Base-by-base conservation (phyloP, 2,888 invertebrate species). In the Plebejus argus region DNA sequence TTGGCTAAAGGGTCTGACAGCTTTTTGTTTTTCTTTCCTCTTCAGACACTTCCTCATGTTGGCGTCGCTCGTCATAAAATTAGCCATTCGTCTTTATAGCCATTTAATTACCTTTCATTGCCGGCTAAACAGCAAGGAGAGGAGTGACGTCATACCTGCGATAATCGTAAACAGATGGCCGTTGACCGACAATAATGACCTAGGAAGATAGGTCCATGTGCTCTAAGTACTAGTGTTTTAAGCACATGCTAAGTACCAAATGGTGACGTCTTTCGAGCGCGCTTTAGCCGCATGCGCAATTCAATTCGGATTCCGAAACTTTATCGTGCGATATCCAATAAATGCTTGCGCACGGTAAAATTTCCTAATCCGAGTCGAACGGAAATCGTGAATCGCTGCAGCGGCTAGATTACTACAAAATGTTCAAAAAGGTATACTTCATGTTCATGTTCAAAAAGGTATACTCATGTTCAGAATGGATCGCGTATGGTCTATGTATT, bases 101-200 rank as follows among this genome's bases (percentile, higher is more conserved):
- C 5, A 20, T 66, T 66, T 66, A 66, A 33, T 66, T 66, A 66
- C 12, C 66, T 66, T 66, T 66, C 66, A 28, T 66, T 28, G 66
- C 28, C 28, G 28, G 28, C 66, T 33, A 33, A 66, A 20, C 18
- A 66, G 23, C 10, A 28, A 28, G 12, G 6, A 23, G 61, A 20
- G 23, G 4, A 61, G 20, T 66, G 66, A 66, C 66, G 66, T 66
- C 66, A 66, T 61, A 61, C 1, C 66, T 66, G 39, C 71, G 12
- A n/a, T 71, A 7, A n/a, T n/a, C 20, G 71, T 71, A 39, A 71
- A n/a, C 39, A 39, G 39, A 39, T 20, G 71, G 71, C n/a, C 39
- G 35, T 20, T 71, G 71, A 71, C 71, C 71, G 39, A 71, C 45
- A 12, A 53, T 53, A 53, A 53, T 53, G 53, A 53, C 53, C 53